Percentiles rank a stretch among this genome's conserved stretches.
Conservation (phyloP, 2,888 invertebrate genomes). For the Papilio demoleus region DNA sequence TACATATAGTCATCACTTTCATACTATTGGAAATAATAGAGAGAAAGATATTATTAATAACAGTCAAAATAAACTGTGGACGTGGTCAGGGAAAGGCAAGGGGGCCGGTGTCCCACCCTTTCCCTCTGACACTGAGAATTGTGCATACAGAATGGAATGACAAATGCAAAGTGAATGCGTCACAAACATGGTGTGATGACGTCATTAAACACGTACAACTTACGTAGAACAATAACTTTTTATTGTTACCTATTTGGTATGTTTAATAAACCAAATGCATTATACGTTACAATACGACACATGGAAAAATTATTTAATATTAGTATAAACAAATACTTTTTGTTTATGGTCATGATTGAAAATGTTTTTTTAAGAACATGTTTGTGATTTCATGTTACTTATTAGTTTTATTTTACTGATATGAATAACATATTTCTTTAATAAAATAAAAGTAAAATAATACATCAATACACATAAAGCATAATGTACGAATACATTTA, state of each 20-base stretch:
- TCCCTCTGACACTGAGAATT: constrained; percentile 3
- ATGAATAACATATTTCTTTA: no score
- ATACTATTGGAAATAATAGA: not conserved
- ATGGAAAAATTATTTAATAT: not conserved
- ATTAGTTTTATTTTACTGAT: not conserved
- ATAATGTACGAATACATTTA: constrained; percentile 10
- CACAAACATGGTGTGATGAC: constrained; percentile 9
- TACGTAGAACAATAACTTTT: constrained; percentile 31
- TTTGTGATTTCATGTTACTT: not conserved
- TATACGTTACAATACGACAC: not conserved
- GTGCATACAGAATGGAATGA: constrained; percentile 1
- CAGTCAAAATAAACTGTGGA: not conserved
- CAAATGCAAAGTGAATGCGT: constrained; percentile 29
- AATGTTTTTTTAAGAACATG: not conserved
- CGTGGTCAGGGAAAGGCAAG: no score
- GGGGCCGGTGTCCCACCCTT: no score
- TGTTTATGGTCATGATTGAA: not conserved
- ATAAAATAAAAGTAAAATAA: not conserved
- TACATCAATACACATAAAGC: constrained; percentile 8
- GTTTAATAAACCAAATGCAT: not conserved
- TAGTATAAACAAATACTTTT: not conserved
- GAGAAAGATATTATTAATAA: not conserved
- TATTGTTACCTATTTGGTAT: constrained; percentile 25
- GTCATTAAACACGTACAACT: constrained; percentile 16
- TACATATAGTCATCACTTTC: not conserved